These are phyloP conservation scores for Rhinopithecus roxellana DNA, from an alignment of 2,113 vertebrate genomes.

Conservation along the genomic window DNA sequence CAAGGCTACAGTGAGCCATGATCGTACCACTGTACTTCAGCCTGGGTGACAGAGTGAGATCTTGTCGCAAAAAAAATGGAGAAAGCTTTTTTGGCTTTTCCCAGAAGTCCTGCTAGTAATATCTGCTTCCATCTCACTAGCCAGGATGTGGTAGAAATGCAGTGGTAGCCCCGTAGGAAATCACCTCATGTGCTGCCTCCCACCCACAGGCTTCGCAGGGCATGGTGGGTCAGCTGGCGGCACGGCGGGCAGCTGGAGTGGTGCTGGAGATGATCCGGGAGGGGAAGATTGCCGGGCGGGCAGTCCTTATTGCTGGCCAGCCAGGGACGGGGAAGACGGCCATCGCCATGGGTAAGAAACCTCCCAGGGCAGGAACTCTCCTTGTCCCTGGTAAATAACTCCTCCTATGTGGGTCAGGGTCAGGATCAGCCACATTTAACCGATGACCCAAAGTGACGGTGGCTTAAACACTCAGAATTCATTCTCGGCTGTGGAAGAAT, in stretches of 20 bases:
- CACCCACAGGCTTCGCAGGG: slow-evolving; percentile 91
- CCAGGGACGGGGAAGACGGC: slow-evolving; percentile 95
- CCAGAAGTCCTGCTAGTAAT: background rate
- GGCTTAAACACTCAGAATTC: background rate
- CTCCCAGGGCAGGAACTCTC: fast-evolving
- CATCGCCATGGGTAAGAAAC: slow-evolving; percentile 92
- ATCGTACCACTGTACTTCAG: too few species aligned
- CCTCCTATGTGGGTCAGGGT: background rate
- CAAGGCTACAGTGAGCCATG: too few species aligned
- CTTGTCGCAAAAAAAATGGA: too few species aligned
- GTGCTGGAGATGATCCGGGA: slow-evolving; percentile 97
- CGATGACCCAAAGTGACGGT: too few species aligned
- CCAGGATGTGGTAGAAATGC: background rate
- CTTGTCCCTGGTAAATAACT: background rate
- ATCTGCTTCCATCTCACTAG: background rate
- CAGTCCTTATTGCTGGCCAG: slow-evolving; percentile 92
- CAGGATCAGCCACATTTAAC: background rate
- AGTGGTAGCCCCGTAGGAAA: background rate
- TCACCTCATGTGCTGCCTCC: fast-evolving
- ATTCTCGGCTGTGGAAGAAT: background rate
- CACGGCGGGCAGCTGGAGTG: slow-evolving; percentile 91
- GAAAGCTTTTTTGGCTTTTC: background rate
- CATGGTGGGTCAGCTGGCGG: slow-evolving; percentile 95
- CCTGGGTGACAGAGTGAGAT: too few species aligned
- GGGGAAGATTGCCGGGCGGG: slow-evolving; percentile 94